Evolutionary conservation across 2,888 invertebrate species (phyloP).

Genomic region (Diarsia rubi): DNA sequence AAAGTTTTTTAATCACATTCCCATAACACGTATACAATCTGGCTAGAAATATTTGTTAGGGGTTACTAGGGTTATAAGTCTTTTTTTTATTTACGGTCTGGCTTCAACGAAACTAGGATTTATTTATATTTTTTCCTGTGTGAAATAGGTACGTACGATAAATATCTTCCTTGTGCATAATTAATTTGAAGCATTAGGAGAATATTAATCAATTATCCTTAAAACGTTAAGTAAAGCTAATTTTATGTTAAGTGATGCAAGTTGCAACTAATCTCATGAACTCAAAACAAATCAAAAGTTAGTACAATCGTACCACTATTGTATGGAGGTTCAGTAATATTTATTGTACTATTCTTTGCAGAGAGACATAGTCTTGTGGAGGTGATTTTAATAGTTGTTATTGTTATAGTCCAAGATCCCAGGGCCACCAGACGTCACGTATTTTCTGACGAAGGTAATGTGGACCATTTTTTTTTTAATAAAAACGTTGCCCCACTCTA

Average conservation of each 20-base stretch:
- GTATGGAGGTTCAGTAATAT: conserved; percentile 1
- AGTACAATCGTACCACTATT: conserved; percentile 13
- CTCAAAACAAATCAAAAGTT: background rate
- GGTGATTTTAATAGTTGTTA: conserved; percentile 2
- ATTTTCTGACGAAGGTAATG: no score
- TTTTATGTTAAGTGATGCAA: background rate
- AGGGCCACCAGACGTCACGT: no score
- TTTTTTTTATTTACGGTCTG: conserved; percentile 39
- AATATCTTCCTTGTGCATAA: background rate
- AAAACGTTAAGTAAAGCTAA: background rate
- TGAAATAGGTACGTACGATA: background rate
- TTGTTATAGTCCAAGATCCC: no score
- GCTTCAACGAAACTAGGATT: conserved; percentile 14
- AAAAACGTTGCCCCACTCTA: no score
- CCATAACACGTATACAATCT: conserved; percentile 25
- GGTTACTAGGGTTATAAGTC: background rate
- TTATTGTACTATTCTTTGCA: conserved; percentile 9
- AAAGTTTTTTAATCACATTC: conserved; percentile 5
- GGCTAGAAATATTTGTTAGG: conserved; percentile 13
- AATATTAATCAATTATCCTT: conserved; percentile 7
- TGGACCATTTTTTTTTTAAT: no score
- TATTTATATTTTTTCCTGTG: background rate
- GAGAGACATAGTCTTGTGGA: background rate
- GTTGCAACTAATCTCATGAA: conserved; percentile 29
- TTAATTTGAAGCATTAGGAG: background rate